A percentile compares a stretch with the other conserved stretches of the same genome.
Conservation (phyloP, 1,140 invertebrate genomes). For the Lethocerus indicus region DNA sequence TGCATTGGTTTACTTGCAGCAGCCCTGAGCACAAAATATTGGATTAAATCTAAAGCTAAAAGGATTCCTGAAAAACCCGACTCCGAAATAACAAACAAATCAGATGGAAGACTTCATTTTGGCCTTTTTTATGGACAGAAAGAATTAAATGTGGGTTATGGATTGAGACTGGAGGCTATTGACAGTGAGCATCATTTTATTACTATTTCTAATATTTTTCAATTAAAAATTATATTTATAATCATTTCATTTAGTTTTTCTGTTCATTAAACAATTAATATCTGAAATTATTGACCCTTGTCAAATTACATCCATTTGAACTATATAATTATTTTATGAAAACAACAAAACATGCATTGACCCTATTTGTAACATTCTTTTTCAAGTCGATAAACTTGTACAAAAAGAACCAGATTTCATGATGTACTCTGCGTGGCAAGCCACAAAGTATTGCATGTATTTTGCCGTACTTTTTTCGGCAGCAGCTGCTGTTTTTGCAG, state of each 20-base stretch:
- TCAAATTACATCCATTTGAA: too few relatives aligned
- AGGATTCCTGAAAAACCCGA: constrained; percentile 29
- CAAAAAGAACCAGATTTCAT: constrained; percentile 44
- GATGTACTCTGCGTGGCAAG: constrained; percentile 51
- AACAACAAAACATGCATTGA: too few relatives aligned
- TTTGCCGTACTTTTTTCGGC: constrained; percentile 45
- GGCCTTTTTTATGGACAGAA: constrained; percentile 73
- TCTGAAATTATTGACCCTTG: too few relatives aligned
- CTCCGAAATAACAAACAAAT: constrained; percentile 42
- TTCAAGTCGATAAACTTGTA: too few relatives aligned
- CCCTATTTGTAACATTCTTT: too few relatives aligned
- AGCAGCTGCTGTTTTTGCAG: constrained; percentile 50
- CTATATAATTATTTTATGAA: too few relatives aligned
- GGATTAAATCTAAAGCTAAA: constrained; percentile 62
- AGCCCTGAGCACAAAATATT: constrained; percentile 71
- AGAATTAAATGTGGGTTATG: constrained; percentile 64
- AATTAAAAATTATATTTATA: too few relatives aligned
- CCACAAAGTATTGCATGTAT: constrained; percentile 44
- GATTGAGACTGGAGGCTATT: too few relatives aligned
- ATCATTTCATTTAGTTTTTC: too few relatives aligned
- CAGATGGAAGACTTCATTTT: constrained; percentile 60
- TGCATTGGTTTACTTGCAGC: constrained; percentile 66
- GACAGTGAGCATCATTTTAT: too few relatives aligned
- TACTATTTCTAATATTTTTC: too few relatives aligned
- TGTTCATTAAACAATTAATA: too few relatives aligned